Evolutionary conservation across 1,140 invertebrate species (phyloP), one percentile per base, ranked within the genome.

Genomic region (Ceratina japonica): DNA sequence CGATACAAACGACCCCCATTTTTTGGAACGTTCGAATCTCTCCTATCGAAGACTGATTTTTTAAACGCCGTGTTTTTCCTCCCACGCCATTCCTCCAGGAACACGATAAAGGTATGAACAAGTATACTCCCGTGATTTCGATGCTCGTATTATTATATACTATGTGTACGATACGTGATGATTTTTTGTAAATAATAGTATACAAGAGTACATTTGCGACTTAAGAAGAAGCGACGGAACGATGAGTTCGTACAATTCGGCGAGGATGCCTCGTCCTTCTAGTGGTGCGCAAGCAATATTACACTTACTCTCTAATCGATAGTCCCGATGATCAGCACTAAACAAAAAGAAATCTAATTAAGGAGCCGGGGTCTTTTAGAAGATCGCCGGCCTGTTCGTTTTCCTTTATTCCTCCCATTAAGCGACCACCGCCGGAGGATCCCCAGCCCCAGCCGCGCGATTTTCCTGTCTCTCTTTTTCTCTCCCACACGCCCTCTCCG

Each of bases 41-140:
- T 87, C 81, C 79, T 80, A 78, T 44, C 76, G 75, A 91, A 91
- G 90, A 91, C 90, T 91, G 90, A 91, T 90, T 91, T 91, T 91
- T 87, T 80, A 81, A 72, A 84, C 15, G 62, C 56, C 49, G 66
- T 83, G 20, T 13, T 16, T 15, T 15, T 16, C 16, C 16, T n/a
- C 62, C 27, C 27, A 31, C 31, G 37, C 7, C 15, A 52, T 12
- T 56, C 51, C 27, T 52, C 2, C 13, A n/a, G 56, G 37, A 44
- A 44, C 27, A 49, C 27, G 27, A 2, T 52, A 52, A 24, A 24
- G 20, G 44, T 22, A 5, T 27, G 37, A 44, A 44, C 52, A n/a
- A 59, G n/a, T 59, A 10, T 44, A 44, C 37, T 59, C 84, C 81
- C 82, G 76, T 75, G 79, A 81, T 81, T 80, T 75, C 65, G 56